Base-by-base conservation (phyloP, 2,113 vertebrate genomes). In the Anarrhichthys ocellatus region DNA sequence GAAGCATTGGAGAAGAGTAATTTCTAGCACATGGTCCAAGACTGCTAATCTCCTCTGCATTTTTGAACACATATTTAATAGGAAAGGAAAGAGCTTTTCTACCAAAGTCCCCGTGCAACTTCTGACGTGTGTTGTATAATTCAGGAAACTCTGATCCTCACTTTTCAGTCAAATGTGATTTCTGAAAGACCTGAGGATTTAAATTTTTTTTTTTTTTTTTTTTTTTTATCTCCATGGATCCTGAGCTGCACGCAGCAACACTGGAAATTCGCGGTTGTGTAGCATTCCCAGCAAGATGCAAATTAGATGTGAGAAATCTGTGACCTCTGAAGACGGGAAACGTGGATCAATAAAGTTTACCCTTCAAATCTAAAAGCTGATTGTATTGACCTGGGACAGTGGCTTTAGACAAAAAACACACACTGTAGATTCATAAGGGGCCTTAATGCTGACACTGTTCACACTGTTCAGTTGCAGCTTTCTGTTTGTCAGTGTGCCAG, bases 221-320 rank as follows among this genome's bases (percentile, higher is more conserved):
- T 15, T 58, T 34, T 34, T 17, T 17, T 5, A 48, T 48, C 14
- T 14, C 44, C 8, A 4, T 50, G 38, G 22, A 44, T 59, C 24
- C 11, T 34, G 24, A 62, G 10, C 29, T 29, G 29, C 29, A 29
- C 29, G 2, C 36, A n/a, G 38, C 4, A 0, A 54, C 50, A 42
- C 6, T 40, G 69, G 14, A 56, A 77, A 46, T 18, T n/a, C 63
- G 44, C 42, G 5, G 8, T 63, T 73, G 83, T 72, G 59, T 58
- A 38, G 59, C 48, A 58, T 20, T 52, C 14, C 64, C 48, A 67
- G 75, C 65, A 73, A 83, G 80, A 85, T 83, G 56, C 48, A 46
- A 82, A 71, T 84, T 36, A 24, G 59, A 72, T 48, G 50, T 52
- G 17, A 52, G 9, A 9, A 52, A 13, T 27, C 54, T 2, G 50